Evolutionary conservation across 1,140 invertebrate genomes (phyloP).

Genomic region (Archegozetes longisetosus): DNA sequence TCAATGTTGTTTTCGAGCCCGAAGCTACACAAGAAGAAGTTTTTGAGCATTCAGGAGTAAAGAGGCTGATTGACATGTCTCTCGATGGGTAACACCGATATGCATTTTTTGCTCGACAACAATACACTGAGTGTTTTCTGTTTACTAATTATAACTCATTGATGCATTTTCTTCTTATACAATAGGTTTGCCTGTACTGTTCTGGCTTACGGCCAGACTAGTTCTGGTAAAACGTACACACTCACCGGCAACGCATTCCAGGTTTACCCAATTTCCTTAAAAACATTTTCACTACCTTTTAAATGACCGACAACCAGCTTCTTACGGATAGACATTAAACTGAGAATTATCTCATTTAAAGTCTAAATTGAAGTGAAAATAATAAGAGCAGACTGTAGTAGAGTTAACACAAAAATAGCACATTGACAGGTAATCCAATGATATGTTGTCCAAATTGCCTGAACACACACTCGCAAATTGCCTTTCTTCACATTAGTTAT

Average conservation of each 20-base stretch:
- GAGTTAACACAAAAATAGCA: not conserved
- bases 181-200: slow-evolving; percentile 66
- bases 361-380: not conserved
- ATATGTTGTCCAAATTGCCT: not conserved
- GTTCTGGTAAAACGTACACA: slow-evolving; percentile 88
- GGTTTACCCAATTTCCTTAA: too few relatives aligned
- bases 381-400: not conserved
- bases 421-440: not conserved
- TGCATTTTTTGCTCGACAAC: not conserved
- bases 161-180: slow-evolving; percentile 9
- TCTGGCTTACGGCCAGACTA: slow-evolving; percentile 93
- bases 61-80: slow-evolving; percentile 75
- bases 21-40: slow-evolving; percentile 61
- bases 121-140: not conserved
- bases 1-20: slow-evolving; percentile 68
- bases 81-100: slow-evolving; percentile 30
- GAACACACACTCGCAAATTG: not conserved
- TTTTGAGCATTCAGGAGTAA: slow-evolving; percentile 63
- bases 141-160: not conserved
- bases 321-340: not conserved
- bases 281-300: too few relatives aligned
- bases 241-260: slow-evolving; percentile 47
- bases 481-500: not conserved
- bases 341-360: too few relatives aligned
- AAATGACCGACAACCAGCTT: not conserved